A percentile compares a stretch with the other conserved stretches of the same genome.
phyloP scores from a whole-genome alignment of 1,140 invertebrate species.

The Drosophila bocqueti region DNA sequence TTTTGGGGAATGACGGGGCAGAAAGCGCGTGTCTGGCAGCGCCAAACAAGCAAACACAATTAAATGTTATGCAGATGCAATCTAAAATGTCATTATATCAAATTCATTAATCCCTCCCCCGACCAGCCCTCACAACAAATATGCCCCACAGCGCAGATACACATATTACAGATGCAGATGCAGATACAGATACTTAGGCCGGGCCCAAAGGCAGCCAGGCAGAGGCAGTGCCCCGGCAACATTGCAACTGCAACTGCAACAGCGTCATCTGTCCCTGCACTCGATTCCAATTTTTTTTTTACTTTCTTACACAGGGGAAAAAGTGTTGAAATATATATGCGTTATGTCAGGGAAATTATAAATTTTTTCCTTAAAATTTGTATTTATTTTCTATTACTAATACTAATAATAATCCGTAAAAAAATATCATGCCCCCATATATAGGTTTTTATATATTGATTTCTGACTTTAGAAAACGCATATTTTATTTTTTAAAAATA shows the following conservation, averaged over 20 bases:
- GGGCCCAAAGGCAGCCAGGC: slow-evolving; percentile 58
- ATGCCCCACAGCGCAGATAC: slow-evolving; percentile 49
- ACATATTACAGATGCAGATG: slow-evolving; percentile 32
- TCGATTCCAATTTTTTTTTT: slow-evolving; percentile 43
- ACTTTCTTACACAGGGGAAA: slow-evolving; percentile 27
- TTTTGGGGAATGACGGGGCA: slow-evolving; percentile 72
- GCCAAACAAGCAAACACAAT: slow-evolving; percentile 79
- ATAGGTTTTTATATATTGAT: background rate
- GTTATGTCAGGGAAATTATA: too few species aligned
- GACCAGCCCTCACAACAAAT: slow-evolving; percentile 16
- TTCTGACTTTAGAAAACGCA: background rate
- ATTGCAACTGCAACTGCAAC: slow-evolving; percentile 60
- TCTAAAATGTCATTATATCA: slow-evolving; percentile 84
- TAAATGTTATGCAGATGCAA: slow-evolving; percentile 84
- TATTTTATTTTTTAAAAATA: background rate
- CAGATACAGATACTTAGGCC: slow-evolving; percentile 51
- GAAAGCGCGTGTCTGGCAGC: slow-evolving; percentile 72
- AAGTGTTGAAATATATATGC: background rate
- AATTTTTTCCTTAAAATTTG: too few species aligned
- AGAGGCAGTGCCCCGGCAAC: slow-evolving; percentile 55
- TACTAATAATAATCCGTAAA: too few species aligned
- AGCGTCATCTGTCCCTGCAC: slow-evolving; percentile 73
- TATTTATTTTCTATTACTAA: too few species aligned
- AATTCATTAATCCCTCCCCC: slow-evolving; percentile 78
- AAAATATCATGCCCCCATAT: background rate